phyloP scores from a whole-genome alignment of 2,888 invertebrate genomes.

The Microctonus brassicae region DNA sequence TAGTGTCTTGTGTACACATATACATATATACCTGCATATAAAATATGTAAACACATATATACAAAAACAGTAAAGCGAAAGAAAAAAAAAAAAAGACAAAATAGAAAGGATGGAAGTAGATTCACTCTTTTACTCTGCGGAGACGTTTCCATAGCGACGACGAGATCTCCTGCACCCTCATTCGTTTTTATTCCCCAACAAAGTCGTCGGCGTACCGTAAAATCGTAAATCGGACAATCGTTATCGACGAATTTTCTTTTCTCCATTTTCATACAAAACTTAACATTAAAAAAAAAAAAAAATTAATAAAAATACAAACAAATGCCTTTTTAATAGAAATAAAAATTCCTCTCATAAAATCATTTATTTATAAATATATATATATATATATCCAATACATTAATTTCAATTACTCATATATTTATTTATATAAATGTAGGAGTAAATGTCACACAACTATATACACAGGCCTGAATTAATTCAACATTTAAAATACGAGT shows the following conservation, averaged over 20 bases:
- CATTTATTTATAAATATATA: no score
- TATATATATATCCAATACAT: no score
- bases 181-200: neutral
- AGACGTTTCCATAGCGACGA: constrained; percentile 25
- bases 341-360: no score
- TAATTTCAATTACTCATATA: no score
- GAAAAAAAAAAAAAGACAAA: constrained; percentile 3
- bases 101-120: neutral
- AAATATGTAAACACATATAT: neutral
- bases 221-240: constrained; percentile 26
- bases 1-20: constrained; percentile 3
- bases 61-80: neutral
- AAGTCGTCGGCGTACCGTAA: constrained; percentile 24
- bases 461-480: no score
- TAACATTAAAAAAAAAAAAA: no score
- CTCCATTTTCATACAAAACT: no score
- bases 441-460: no score
- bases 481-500: no score
- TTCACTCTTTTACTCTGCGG: neutral
- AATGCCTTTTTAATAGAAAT: no score
- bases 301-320: no score
- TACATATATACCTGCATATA: neutral
- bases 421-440: no score
- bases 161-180: constrained; percentile 1
- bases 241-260: constrained; percentile 10